Conservation (phyloP, 2,888 invertebrate genomes). For the Chouioia cunea region DNA sequence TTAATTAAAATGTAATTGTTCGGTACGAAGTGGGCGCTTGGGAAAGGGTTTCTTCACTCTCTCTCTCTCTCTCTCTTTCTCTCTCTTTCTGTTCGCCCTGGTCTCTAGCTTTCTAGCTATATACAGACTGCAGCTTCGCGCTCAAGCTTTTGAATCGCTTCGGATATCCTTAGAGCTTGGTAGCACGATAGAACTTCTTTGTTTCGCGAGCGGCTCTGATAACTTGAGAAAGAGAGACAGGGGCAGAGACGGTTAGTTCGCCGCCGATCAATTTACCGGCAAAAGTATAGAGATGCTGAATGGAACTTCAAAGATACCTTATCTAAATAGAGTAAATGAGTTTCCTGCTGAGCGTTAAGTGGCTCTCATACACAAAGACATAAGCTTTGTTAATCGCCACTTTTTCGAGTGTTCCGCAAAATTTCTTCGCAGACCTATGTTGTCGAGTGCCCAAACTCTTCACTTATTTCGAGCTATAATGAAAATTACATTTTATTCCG, state of each 20-base stretch:
- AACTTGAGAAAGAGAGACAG: slow-evolving; percentile 28
- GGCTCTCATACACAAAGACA: background rate
- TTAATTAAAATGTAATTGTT: slow-evolving; percentile 70
- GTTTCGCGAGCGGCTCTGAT: slow-evolving; percentile 54
- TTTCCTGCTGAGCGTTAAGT: background rate
- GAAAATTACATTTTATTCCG: too few relatives aligned
- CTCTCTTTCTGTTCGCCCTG: too few relatives aligned
- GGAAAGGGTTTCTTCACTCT: slow-evolving; percentile 39
- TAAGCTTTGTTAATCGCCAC: slow-evolving; percentile 18
- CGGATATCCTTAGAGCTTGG: slow-evolving; percentile 56
- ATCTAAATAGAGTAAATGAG: slow-evolving; percentile 12
- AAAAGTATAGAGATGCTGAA: slow-evolving; percentile 4
- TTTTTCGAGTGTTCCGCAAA: slow-evolving; percentile 10
- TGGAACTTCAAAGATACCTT: slow-evolving; percentile 36
- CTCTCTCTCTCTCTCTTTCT: background rate
- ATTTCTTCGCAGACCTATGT: background rate
- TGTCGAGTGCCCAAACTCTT: too few relatives aligned
- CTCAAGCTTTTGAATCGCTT: slow-evolving; percentile 47
- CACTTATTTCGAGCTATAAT: too few relatives aligned
- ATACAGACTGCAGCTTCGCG: too few relatives aligned
- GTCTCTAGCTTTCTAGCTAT: too few relatives aligned
- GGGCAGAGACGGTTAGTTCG: background rate
- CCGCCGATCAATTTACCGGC: slow-evolving; percentile 36
- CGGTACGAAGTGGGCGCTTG: slow-evolving; percentile 52
- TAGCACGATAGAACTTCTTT: slow-evolving; percentile 56